phyloP scores from a whole-genome alignment of 2,113 vertebrate genomes.

The Pseudorasbora parva region DNA sequence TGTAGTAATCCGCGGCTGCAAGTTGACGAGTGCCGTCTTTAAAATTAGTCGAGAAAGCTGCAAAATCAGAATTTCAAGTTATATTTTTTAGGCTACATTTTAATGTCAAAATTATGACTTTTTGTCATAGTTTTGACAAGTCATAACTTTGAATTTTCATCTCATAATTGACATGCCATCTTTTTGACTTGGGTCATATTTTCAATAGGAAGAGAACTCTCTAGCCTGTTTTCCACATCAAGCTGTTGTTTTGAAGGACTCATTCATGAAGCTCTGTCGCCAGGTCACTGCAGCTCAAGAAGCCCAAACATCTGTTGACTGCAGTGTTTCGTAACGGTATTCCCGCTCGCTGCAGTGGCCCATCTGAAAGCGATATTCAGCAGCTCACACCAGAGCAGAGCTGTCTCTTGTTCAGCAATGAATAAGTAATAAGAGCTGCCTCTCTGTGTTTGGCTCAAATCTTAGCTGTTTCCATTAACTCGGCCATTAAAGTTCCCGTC shows the following conservation, averaged over 20 bases:
- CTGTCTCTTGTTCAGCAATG: slow-evolving; percentile 17
- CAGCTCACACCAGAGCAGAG: slow-evolving; percentile 3
- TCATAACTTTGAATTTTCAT: too few species aligned
- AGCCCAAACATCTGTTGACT: slow-evolving; percentile 36
- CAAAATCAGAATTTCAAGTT: too few species aligned
- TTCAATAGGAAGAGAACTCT: too few species aligned
- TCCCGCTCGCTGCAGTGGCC: neutral
- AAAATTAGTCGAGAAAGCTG: too few species aligned
- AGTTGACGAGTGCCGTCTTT: too few species aligned
- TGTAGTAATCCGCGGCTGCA: too few species aligned
- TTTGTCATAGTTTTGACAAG: too few species aligned
- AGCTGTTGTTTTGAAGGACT: neutral
- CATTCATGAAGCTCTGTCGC: neutral
- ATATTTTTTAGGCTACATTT: too few species aligned
- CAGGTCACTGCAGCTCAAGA: neutral
- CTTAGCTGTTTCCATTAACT: slow-evolving; percentile 6
- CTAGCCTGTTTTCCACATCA: neutral
- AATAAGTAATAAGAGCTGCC: neutral
- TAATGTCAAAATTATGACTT: too few species aligned
- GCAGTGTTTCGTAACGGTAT: slow-evolving; percentile 15
- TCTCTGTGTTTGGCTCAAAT: neutral
- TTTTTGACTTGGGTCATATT: too few species aligned
- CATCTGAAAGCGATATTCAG: neutral
- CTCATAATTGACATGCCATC: too few species aligned
- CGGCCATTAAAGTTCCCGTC: neutral